These are phyloP conservation scores for Xenopus tropicalis DNA, from an alignment of 2,113 vertebrate species.

Conservation along the genomic window UCB_Xtro_10.0 CM004443.2:158616001-158616500, in stretches of 20 bases:
- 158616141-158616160: background rate
- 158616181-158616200: background rate
- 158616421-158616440: conserved; percentile 49
- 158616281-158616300: background rate
- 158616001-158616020: background rate
- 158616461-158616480: no score
- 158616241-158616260: background rate
- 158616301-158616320: conserved; percentile 28
- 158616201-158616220: conserved; percentile 13
- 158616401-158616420: conserved; percentile 44
- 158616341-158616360: conserved; percentile 53
- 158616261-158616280: conserved; percentile 30
- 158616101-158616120: no score
- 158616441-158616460: conserved; percentile 47
- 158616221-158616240: background rate
- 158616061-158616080: no score
- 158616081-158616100: no score
- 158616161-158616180: conserved; percentile 4
- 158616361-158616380: conserved; percentile 48
- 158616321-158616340: conserved; percentile 34
- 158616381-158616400: conserved; percentile 48
- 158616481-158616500: conserved; percentile 23
- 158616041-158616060: no score
- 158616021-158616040: background rate
- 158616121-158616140: no score